Conservation (phyloP, 1,140 invertebrate genomes). For the Diabrotica undecimpunctata region DNA sequence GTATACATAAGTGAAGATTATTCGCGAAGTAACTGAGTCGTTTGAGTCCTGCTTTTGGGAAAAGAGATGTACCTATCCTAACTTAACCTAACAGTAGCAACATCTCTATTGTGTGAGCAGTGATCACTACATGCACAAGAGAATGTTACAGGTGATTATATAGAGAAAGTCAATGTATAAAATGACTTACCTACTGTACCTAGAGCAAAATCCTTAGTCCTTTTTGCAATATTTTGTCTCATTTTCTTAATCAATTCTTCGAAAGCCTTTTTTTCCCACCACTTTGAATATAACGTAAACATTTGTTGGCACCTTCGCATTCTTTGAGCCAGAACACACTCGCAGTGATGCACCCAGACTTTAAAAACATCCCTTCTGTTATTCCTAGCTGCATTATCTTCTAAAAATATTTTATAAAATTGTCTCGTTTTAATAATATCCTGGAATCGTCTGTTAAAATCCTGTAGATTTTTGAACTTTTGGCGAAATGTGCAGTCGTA, state of each 20-base stretch:
- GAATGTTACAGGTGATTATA: no score
- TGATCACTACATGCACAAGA: no score
- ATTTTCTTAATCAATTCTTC: conserved; percentile 54
- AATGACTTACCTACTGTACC: conserved; percentile 43
- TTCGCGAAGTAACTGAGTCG: no score
- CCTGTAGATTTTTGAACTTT: conserved; percentile 20
- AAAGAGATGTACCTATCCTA: no score
- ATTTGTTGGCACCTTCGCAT: conserved; percentile 59
- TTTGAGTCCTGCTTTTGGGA: no score
- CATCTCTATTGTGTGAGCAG: no score
- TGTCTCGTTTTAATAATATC: conserved; percentile 24
- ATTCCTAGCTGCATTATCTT: conserved; percentile 2
- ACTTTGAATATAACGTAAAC: conserved; percentile 57
- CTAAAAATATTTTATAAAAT: conserved; percentile 20
- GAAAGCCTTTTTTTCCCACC: conserved; percentile 59
- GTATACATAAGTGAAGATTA: no score
- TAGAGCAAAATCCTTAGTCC: conserved; percentile 48
- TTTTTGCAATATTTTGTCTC: conserved; percentile 46
- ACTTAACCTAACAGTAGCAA: no score
- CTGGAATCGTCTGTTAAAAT: conserved; percentile 21
- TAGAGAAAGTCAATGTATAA: no score
- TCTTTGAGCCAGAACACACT: conserved; percentile 61
- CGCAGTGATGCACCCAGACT: conserved; percentile 58
- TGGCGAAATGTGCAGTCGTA: conserved; percentile 21
- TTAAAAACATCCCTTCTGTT: conserved; percentile 36